Evolutionary conservation across 2,113 vertebrate species (phyloP).

Genomic region (Carassius carassius): DNA sequence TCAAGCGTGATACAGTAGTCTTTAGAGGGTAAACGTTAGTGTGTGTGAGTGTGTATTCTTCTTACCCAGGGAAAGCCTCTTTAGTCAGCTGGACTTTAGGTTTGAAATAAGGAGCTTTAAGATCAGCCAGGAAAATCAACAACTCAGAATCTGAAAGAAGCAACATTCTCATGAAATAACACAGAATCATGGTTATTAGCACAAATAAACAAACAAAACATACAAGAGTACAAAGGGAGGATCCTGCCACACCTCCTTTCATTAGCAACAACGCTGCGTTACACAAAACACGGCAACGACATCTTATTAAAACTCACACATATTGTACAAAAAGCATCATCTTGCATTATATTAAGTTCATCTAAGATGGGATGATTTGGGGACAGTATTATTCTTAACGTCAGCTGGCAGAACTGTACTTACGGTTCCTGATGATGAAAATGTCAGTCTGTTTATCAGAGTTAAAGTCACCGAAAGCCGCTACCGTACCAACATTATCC

Average conservation of each 20-base stretch:
- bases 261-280: neutral
- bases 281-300: neutral
- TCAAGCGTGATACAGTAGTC: neutral
- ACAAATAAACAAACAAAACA: neutral
- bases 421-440: constrained; percentile 88
- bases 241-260: neutral
- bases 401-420: constrained; percentile 51
- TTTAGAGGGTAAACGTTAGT: neutral
- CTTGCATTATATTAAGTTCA: neutral
- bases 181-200: neutral
- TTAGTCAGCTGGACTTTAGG: constrained; percentile 80
- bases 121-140: constrained; percentile 89
- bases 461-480: constrained; percentile 95
- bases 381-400: neutral
- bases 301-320: neutral
- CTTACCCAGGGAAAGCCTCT: constrained; percentile 78
- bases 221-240: neutral
- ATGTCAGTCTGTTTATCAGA: constrained; percentile 98
- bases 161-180: neutral
- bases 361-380: too few species aligned
- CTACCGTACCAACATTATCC: constrained; percentile 81
- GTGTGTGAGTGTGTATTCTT: constrained; percentile 54
- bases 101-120: constrained; percentile 91
- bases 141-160: constrained; percentile 83
- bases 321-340: neutral